These are phyloP conservation scores for Papilio glaucus DNA, from an alignment of 1,140 invertebrate genomes.

Conservation along the genomic window DNA sequence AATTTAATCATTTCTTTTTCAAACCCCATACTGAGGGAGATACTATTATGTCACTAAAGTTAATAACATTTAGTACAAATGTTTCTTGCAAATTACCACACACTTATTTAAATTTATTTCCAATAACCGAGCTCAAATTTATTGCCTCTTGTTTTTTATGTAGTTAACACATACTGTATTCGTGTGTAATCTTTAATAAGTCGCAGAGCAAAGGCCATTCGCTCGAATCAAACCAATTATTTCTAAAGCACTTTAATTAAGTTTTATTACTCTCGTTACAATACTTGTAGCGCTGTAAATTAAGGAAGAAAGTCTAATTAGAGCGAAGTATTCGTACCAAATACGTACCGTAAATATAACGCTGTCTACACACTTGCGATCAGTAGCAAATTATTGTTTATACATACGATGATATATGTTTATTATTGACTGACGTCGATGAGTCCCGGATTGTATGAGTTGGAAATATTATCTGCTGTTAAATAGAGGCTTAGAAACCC, in stretches of 20 bases:
- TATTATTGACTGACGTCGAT: neutral
- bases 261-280: conserved; percentile 36
- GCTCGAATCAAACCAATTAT: conserved; percentile 29
- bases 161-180: neutral
- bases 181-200: conserved; percentile 22
- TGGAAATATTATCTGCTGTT: neutral
- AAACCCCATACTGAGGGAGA: neutral
- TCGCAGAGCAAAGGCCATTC: conserved; percentile 23
- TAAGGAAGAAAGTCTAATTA: conserved; percentile 54
- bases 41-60: neutral
- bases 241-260: conserved; percentile 34
- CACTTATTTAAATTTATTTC: neutral
- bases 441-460: neutral
- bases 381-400: neutral
- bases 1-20: too few species aligned
- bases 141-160: conserved; percentile 30
- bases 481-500: neutral
- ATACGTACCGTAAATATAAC: conserved; percentile 24
- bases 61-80: conserved; percentile 3
- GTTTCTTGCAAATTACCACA: neutral
- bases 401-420: neutral
- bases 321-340: conserved; percentile 39
- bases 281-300: conserved; percentile 36
- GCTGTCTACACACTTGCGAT: conserved; percentile 19
- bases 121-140: conserved; percentile 8